A percentile compares a stretch with the other conserved stretches of the same genome.
phyloP scores from a whole-genome alignment of 2,888 invertebrate genomes.

The Sinotaia quadrata region DNA sequence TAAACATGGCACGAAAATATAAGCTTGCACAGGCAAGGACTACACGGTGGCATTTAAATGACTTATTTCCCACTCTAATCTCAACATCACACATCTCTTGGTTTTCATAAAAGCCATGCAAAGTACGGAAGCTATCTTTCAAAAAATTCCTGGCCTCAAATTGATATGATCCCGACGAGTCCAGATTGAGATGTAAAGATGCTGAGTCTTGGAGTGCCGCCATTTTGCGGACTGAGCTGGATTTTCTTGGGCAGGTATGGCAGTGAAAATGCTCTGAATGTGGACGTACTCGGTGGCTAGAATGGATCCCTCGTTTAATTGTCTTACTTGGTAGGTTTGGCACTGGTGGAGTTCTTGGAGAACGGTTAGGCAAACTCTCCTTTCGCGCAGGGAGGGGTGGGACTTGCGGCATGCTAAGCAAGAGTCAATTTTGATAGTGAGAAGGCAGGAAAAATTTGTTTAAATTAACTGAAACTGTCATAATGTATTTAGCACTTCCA shows the following conservation, averaged over 20 bases:
- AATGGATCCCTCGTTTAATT: conserved; percentile 9
- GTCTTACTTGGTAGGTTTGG: conserved; percentile 26
- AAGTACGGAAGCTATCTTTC: conserved; percentile 50
- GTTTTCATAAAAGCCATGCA: conserved; percentile 60
- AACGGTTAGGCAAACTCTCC: conserved; percentile 38
- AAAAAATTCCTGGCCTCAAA: conserved; percentile 47
- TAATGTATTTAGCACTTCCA: too few relatives aligned
- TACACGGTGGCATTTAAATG: conserved; percentile 71
- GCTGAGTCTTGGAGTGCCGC: conserved; percentile 13
- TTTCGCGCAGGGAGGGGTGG: conserved; percentile 41
- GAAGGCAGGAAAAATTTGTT: background rate
- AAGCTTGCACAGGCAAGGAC: conserved; percentile 73
- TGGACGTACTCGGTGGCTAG: conserved; percentile 17
- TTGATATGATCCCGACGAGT: conserved; percentile 23
- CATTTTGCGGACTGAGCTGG: conserved; percentile 5
- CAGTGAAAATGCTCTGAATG: conserved; percentile 21
- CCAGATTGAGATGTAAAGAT: conserved; percentile 13
- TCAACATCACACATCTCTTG: conserved; percentile 71
- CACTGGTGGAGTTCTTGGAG: conserved; percentile 31
- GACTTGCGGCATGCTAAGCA: conserved; percentile 38
- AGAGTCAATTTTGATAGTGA: background rate
- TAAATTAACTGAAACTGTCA: too few relatives aligned
- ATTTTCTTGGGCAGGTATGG: conserved; percentile 1
- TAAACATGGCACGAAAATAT: conserved; percentile 74
- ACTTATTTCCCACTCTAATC: conserved; percentile 59